A percentile compares a stretch with the other conserved stretches of the same genome.
Evolutionary conservation across 92 coral and sea anemone species (phyloP).

Genomic region (Pocillopora meandrina): DNA sequence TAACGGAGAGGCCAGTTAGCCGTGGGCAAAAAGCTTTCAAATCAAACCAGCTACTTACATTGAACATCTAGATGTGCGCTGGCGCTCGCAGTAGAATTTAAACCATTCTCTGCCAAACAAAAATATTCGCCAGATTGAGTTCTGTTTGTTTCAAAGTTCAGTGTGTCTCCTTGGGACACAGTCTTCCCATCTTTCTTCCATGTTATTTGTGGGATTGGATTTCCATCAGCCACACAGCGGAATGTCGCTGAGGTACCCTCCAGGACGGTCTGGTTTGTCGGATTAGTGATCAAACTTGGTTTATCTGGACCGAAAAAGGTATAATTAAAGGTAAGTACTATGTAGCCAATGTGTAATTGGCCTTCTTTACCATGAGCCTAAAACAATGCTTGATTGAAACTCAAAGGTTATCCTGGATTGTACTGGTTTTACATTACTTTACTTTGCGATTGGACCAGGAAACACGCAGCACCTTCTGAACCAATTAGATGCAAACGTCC

Average conservation of each 20-base stretch:
- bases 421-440: neutral
- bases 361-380: too few species aligned
- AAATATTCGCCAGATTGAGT: constrained; percentile 13
- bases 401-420: neutral
- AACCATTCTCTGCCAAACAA: constrained; percentile 6
- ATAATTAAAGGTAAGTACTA: neutral
- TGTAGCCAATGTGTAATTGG: too few species aligned
- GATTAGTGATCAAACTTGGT: neutral
- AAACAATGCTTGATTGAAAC: too few species aligned
- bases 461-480: too few species aligned
- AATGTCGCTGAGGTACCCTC: neutral
- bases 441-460: neutral
- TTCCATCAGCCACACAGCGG: constrained; percentile 5
- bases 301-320: neutral
- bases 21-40: too few species aligned
- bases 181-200: constrained; percentile 16
- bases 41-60: neutral
- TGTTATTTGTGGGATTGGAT: constrained; percentile 14
- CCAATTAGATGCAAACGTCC: neutral
- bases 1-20: too few species aligned
- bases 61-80: constrained; percentile 5
- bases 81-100: neutral
- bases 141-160: neutral
- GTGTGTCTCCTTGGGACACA: neutral
- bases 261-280: neutral